Base-by-base conservation (phyloP, 2,888 invertebrate genomes). In the Lasioglossum zephyrum region DNA sequence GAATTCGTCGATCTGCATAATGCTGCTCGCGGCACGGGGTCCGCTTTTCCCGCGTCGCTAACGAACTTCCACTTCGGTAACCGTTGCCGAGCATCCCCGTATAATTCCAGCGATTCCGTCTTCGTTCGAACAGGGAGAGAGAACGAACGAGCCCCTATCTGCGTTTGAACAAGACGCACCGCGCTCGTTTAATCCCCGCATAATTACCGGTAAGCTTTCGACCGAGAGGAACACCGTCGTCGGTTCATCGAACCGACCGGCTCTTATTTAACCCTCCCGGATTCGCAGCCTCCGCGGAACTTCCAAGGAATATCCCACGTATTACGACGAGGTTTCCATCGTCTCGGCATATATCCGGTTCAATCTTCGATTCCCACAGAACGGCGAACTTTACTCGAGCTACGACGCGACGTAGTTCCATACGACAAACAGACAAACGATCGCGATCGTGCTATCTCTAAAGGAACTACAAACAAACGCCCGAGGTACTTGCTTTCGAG, bases 1-100 rank as follows among this genome's bases (percentile, higher is more conserved):
- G 86, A 90, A 91, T 91, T 80, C 70, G 84, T 84, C 78, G 83
- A 89, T 91, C 88, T 89, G 87, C 88, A 90, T 91, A 91, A 92
- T 88, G 85, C 85, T 22, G 36, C 70, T 76, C 70, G 70, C 60
- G 73, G 69, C 31, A 39, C 41, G 78, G 47, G 39, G 72, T 83
- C 77, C 47, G 79, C 80, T 87, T 83, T 84, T 73, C 76, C 80
- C 79, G 83, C 85, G 89, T 87, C 89, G 81, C 88, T 89, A 86
- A 86, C 87, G 86, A 92, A 91, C 89, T 91, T 88, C 88, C 88
- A 85, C 88, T 89, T 87, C 73, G 79, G 79, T 77, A 81, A 86
- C 86, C 79, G 74, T 85, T 81, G 79, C 79, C 63, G 73, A 79
- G 79, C 74, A 83, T 73, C 47, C 69, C 18, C 49, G 53, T 82